Base-by-base conservation (phyloP, 2,888 invertebrate species). In the Lycaena phlaeas region DNA sequence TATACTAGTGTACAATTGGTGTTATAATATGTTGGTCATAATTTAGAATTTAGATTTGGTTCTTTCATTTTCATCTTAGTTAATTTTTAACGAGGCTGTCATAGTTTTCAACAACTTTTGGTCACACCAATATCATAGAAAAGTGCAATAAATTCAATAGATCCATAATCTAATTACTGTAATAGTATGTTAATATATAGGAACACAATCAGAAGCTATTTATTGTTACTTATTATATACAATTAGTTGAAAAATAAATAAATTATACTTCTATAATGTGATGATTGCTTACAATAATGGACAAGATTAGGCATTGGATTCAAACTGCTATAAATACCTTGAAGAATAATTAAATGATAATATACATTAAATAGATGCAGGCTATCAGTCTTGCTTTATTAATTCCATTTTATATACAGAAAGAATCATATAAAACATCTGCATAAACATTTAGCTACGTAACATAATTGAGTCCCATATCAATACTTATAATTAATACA, bases 391-490 rank as follows among this genome's bases (percentile, higher is more conserved):
- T 79, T 77, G 74, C 67, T 57, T n/a, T 63, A 62, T 59, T n/a
- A n/a, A 57, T 55, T 62, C 59, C 57, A 59, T 69, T 61, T 50
- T 78, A 75, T 78, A 78, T 77, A 82, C 74, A 81, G 54, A 77
- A 56, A 64, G 62, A 57, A 52, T 59, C 14, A 62, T 61, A 64
- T 25, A 55, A n/a, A n/a, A 61, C 56, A 64, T 64, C 56, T 68
- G 67, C 59, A 48, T 65, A 57, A 64, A 68, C 52, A 73, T 72
- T 74, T 70, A 69, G 71, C 76, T 78, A 79, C 76, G 76, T 74
- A 81, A 69, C 71, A 66, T 76, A 81, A 65, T 81, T 82, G 81
- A 79, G 81, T 82, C 81, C 81, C 77, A 73, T 75, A 72, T 70
- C 72, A 59, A 77, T 74, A 75, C 72, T 75, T 75, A 72, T 39